phyloP scores from a whole-genome alignment of 2,113 vertebrate species.

The Halichoeres trimaculatus region DNA sequence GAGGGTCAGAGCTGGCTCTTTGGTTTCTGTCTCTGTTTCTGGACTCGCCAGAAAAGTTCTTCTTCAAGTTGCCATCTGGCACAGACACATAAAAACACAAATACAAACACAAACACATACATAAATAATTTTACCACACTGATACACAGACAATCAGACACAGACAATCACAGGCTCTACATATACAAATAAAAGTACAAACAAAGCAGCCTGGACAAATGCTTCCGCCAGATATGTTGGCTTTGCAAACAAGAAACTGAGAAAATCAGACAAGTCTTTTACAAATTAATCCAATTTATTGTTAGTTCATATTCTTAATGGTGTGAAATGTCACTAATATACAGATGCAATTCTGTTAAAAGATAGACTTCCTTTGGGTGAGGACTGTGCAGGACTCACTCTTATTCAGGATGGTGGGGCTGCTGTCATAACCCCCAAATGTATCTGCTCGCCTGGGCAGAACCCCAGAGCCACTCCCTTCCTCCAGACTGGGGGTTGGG shows the following conservation, averaged over 20 bases:
- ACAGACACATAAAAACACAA: slow-evolving; percentile 12
- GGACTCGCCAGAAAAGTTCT: slow-evolving; percentile 71
- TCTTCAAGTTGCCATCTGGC: slow-evolving; percentile 86
- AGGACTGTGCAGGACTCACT: slow-evolving; percentile 79
- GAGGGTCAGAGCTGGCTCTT: slow-evolving; percentile 80
- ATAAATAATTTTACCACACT: slow-evolving; percentile 16
- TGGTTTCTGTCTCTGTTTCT: slow-evolving; percentile 82
- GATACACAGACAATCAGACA: slow-evolving; percentile 7
- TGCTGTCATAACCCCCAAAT: slow-evolving; percentile 89
- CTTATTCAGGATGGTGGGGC: slow-evolving; percentile 76
- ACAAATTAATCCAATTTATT: slow-evolving; percentile 23
- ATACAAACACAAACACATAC: slow-evolving; percentile 26
- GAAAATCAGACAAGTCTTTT: background rate
- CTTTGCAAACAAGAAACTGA: background rate
- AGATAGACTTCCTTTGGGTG: slow-evolving; percentile 14
- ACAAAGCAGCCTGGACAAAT: background rate
- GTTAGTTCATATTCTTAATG: slow-evolving; percentile 22
- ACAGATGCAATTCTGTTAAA: slow-evolving; percentile 29
- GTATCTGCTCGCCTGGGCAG: slow-evolving; percentile 87
- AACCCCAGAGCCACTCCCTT: slow-evolving; percentile 58
- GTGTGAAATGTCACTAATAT: slow-evolving; percentile 1
- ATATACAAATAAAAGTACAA: background rate
- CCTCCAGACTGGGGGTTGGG: slow-evolving; percentile 70
- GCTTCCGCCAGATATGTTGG: background rate
- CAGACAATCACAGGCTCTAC: slow-evolving; percentile 14